Evolutionary conservation across 1,140 invertebrate species (phyloP), one percentile per base, ranked within the genome.

Genomic region (Meloidogyne hapla): DNA sequence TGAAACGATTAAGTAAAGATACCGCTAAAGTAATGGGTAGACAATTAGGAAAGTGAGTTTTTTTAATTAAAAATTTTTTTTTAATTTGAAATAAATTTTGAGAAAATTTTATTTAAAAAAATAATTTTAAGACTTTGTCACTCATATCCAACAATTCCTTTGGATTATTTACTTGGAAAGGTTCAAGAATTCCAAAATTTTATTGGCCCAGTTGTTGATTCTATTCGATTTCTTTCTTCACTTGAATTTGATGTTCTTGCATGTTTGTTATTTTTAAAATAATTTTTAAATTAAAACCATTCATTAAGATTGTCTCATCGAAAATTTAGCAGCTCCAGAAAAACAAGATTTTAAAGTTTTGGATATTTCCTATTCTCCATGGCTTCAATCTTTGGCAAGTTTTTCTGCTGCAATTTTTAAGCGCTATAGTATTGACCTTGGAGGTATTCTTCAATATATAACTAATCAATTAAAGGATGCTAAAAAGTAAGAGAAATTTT

Each of bases 101-200:
- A n/a, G n/a, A n/a, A n/a, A n/a, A n/a, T n/a, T n/a, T n/a, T 28
- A 26, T 62, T 33, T 26, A 25, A 15, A 45, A 45, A 15, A 15
- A 15, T 1, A 33, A 10, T 45, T 33, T 66, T 13, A 33, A 66
- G 61, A 45, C 89, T 98, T 21, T 95, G 94, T 40, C 96, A 99
- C 87, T 94, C 93, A 71, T 93, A 94, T 66, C 96, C 97, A 0
- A 93, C 93, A 26, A 92, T 95, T 81, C 89, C 99, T 0, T 98
- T 99, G 86, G 94, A 98, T 89, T 98, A 98, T 89, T 90, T 94
- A 40, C 87, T 94, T 33, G 89, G 92, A 74, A 94, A 98, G 90
- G 96, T 99, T 80, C 95, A 98, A 90, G 91, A 94, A 21, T 98
- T 96, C 89, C 95, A 98, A 89, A 99, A 99, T 89, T 91, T 99